Evolutionary conservation across 2,888 invertebrate genomes (phyloP).

Genomic region (Sepioteuthis lessoniana): DNA sequence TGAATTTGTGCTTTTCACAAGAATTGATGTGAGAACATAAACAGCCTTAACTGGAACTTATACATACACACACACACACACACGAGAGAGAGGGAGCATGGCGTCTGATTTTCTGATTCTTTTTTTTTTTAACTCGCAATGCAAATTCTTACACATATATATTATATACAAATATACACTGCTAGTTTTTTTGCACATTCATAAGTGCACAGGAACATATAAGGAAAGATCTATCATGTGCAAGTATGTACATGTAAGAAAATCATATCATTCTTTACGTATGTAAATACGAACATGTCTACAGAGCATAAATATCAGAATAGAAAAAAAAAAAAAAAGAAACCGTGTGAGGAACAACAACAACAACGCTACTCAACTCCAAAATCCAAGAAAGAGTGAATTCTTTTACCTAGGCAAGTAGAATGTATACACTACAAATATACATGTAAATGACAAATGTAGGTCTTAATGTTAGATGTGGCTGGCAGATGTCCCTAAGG

Average conservation of each 20-base stretch:
- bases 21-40: too few relatives aligned
- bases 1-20: too few relatives aligned
- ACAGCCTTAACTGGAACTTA: too few relatives aligned
- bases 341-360: not conserved
- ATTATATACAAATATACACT: too few relatives aligned
- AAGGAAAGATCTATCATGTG: not conserved
- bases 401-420: not conserved
- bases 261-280: not conserved
- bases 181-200: not conserved
- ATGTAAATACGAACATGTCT: not conserved
- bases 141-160: too few relatives aligned
- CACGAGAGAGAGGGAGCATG: too few relatives aligned
- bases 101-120: too few relatives aligned
- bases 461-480: not conserved
- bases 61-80: too few relatives aligned
- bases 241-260: not conserved
- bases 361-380: not conserved
- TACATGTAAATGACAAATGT: not conserved
- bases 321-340: not conserved
- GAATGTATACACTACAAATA: not conserved
- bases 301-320: not conserved
- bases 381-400: not conserved
- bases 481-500: slow-evolving; percentile 21
- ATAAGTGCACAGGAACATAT: too few relatives aligned
- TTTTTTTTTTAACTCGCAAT: too few relatives aligned